Conservation (phyloP, 2,888 invertebrate species). For the Nasonia oneida region DNA sequence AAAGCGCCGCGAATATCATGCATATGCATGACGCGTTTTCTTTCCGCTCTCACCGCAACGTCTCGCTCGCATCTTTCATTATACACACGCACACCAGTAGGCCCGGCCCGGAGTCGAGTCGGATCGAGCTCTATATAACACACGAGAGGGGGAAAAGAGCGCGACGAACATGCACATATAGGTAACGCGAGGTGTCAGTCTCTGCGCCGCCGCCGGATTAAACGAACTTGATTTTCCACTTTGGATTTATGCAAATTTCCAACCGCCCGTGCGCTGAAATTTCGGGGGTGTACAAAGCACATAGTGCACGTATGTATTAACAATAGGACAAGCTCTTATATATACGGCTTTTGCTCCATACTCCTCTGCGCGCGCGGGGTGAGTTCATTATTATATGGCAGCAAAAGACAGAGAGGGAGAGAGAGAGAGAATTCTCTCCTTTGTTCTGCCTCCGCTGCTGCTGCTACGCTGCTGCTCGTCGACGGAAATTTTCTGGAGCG, state of each 20-base stretch:
- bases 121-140: constrained; percentile 19
- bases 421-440: not conserved
- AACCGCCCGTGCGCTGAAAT: constrained; percentile 22
- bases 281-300: constrained; percentile 19
- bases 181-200: constrained; percentile 48
- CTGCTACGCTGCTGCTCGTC: not conserved
- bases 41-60: not conserved
- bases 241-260: constrained; percentile 59
- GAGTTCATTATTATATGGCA: constrained; percentile 20
- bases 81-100: not conserved
- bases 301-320: not conserved
- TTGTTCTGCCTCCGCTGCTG: not conserved
- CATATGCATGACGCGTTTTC: constrained; percentile 10
- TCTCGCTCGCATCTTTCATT: constrained; percentile 5
- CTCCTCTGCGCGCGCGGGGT: not conserved
- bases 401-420: no score
- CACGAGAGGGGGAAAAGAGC: no score
- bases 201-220: constrained; percentile 42
- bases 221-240: constrained; percentile 55
- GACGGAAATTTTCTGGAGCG: constrained; percentile 12
- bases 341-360: not conserved
- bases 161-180: no score
- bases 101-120: not conserved
- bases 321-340: constrained; percentile 21
- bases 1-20: not conserved